A percentile compares a stretch with the other conserved stretches of the same genome.
Evolutionary conservation across 1,140 invertebrate genomes (phyloP).

Genomic region (Drosophila nigromelanica): DNA sequence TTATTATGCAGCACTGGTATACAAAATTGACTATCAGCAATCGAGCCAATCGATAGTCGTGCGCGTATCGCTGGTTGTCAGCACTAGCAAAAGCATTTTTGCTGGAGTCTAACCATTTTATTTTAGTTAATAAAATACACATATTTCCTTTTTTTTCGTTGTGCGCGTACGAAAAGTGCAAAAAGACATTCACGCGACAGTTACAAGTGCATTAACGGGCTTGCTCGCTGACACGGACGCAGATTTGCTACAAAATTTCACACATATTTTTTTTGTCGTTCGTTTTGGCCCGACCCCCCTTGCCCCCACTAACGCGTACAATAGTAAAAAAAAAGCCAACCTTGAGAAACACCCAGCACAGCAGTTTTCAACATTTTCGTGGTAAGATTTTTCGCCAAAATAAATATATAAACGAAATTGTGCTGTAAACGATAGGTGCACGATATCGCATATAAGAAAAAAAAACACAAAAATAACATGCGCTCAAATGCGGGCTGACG

Average conservation of each 20-base stretch:
- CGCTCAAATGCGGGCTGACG: conserved; percentile 38
- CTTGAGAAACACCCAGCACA: conserved; percentile 76
- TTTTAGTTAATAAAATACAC: conserved; percentile 79
- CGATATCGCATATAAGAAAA: background rate
- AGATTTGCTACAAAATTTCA: conserved; percentile 58
- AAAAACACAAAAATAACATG: conserved; percentile 45
- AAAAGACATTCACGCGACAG: conserved; percentile 43
- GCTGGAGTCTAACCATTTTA: conserved; percentile 76
- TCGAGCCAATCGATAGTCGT: conserved; percentile 19
- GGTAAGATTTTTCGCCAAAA: conserved; percentile 59
- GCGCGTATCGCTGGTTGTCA: conserved; percentile 31
- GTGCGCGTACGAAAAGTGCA: conserved; percentile 59
- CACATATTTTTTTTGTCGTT: conserved; percentile 52
- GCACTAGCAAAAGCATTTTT: conserved; percentile 62
- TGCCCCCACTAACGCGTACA: conserved; percentile 18
- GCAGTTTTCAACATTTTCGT: conserved; percentile 65
- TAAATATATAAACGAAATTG: conserved; percentile 15
- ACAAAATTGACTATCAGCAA: background rate
- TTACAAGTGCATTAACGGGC: conserved; percentile 27
- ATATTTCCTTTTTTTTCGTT: conserved; percentile 70
- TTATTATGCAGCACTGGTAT: background rate
- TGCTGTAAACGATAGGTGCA: background rate
- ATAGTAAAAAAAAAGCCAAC: conserved; percentile 71
- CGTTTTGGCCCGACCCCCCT: conserved; percentile 53
- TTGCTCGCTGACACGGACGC: conserved; percentile 29